Percentiles rank a stretch among this genome's conserved stretches.
Evolutionary conservation across 2,888 invertebrate species (phyloP).

Genomic region (Apodemia mormo): DNA sequence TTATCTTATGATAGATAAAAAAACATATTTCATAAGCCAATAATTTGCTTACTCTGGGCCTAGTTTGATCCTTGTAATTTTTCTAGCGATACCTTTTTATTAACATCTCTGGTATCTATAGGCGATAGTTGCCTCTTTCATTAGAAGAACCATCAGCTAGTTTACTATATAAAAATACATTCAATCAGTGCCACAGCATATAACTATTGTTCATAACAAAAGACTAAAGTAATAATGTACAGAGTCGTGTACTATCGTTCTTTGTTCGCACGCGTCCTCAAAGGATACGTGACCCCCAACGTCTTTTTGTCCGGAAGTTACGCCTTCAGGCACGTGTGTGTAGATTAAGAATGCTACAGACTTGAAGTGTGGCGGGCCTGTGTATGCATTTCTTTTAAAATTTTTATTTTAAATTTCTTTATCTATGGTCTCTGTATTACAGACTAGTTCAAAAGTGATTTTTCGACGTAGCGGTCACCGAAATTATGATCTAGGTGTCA

Average conservation of each 20-base stretch:
- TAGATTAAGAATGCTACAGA: slow-evolving; percentile 31
- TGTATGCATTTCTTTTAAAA: slow-evolving; percentile 10
- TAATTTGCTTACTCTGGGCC: too few relatives aligned
- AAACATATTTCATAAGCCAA: too few relatives aligned
- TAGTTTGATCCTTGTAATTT: too few relatives aligned
- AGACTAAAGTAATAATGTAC: slow-evolving; percentile 3
- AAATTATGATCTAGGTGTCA: too few relatives aligned
- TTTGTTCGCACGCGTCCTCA: slow-evolving; percentile 10
- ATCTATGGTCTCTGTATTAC: background rate
- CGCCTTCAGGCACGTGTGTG: slow-evolving; percentile 26
- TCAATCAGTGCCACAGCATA: background rate
- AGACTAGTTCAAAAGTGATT: too few relatives aligned
- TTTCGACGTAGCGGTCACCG: too few relatives aligned
- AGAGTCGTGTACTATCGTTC: background rate
- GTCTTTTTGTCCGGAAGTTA: slow-evolving; percentile 27
- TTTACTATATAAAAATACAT: too few relatives aligned
- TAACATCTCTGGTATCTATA: too few relatives aligned
- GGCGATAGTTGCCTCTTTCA: too few relatives aligned
- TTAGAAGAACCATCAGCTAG: too few relatives aligned
- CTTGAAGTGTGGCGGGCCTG: slow-evolving; percentile 2
- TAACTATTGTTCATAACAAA: background rate
- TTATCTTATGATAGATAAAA: too few relatives aligned
- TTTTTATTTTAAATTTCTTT: background rate
- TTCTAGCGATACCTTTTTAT: too few relatives aligned
- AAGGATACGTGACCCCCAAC: slow-evolving; percentile 28